Evolutionary conservation across 2,797 vertebrate species (phyloP).

Genomic region (Tapera naevia): DNA sequence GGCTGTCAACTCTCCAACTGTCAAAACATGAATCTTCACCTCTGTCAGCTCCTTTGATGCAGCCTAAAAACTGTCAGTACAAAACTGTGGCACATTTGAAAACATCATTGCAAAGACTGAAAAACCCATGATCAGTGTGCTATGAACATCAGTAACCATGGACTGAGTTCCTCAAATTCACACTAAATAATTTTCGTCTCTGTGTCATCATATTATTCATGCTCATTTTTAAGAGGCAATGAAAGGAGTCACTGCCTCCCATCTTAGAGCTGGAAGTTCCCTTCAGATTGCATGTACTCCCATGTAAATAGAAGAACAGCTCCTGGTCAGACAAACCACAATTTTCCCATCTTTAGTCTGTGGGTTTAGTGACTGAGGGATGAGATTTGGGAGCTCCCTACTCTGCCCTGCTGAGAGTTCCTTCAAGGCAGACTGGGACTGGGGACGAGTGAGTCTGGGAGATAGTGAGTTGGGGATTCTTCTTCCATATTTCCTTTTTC

Average conservation of each 20-base stretch:
- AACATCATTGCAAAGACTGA: neutral
- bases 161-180: neutral
- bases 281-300: neutral
- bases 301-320: neutral
- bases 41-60: neutral
- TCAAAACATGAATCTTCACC: neutral
- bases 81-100: neutral
- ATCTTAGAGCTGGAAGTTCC: neutral
- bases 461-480: neutral
- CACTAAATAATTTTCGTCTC: neutral
- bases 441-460: rapidly evolving
- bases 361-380: neutral
- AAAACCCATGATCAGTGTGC: neutral
- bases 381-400: neutral
- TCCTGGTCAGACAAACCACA: rapidly evolving
- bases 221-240: neutral
- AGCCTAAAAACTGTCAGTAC: neutral
- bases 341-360: neutral
- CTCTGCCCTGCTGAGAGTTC: neutral
- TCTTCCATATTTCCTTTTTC: neutral
- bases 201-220: neutral
- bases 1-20: neutral
- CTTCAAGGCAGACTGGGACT: neutral
- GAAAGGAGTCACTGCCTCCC: neutral
- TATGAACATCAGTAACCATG: neutral